Evolutionary conservation across 1,140 invertebrate genomes (phyloP).

Genomic region (Apis florea): DNA sequence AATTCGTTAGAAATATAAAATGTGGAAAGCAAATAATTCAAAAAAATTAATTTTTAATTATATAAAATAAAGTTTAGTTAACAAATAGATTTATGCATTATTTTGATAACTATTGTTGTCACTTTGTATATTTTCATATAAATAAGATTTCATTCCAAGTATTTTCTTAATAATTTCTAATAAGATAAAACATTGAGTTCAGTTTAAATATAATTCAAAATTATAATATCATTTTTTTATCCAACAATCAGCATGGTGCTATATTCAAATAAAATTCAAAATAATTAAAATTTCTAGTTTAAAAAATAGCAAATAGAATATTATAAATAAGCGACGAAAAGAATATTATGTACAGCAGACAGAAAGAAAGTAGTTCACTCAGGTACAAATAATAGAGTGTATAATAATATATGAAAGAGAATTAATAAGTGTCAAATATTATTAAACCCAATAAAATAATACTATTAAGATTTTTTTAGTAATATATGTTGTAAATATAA

Average conservation of each 20-base stretch:
- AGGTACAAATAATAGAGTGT: constrained; percentile 48
- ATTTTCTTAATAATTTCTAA: constrained; percentile 23
- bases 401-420: constrained; percentile 22
- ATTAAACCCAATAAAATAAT: constrained; percentile 21
- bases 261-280: constrained; percentile 9
- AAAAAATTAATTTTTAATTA: not conserved
- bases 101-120: constrained; percentile 20
- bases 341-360: constrained; percentile 11
- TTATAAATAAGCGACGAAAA: too few relatives aligned
- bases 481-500: constrained; percentile 66
- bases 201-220: constrained; percentile 1
- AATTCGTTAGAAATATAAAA: constrained; percentile 31
- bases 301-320: constrained; percentile 35
- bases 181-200: not conserved
- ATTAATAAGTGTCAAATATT: constrained; percentile 32
- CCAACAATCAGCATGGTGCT: constrained; percentile 21
- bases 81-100: constrained; percentile 26
- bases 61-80: constrained; percentile 40
- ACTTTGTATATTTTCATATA: constrained; percentile 38
- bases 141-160: constrained; percentile 61
- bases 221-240: constrained; percentile 4
- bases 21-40: constrained; percentile 56
- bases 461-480: constrained; percentile 52
- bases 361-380: constrained; percentile 54
- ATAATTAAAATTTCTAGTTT: not conserved